phyloP scores from a whole-genome alignment of 2,888 invertebrate genomes.

The Melanchra persicariae region DNA sequence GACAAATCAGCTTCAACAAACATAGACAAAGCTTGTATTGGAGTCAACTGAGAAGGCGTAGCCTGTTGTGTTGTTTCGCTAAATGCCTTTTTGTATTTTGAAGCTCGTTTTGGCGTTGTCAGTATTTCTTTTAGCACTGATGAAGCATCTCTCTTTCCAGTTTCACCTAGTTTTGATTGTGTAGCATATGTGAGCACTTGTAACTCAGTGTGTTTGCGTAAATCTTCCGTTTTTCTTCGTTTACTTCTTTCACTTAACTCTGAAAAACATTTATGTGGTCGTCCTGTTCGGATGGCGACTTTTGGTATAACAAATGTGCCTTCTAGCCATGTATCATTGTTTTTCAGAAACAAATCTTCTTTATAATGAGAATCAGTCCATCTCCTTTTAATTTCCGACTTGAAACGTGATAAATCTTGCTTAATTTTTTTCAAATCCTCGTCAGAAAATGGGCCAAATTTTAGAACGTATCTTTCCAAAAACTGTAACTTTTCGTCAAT shows the following conservation, averaged over 20 bases:
- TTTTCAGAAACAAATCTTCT: neutral
- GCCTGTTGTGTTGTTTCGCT: conserved; percentile 6
- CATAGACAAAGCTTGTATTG: conserved; percentile 14
- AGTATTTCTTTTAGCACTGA: conserved; percentile 38
- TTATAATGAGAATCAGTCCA: neutral
- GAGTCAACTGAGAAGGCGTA: conserved; percentile 11
- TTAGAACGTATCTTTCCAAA: conserved; percentile 1
- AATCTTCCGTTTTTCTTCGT: conserved; percentile 49
- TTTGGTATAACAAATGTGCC: conserved; percentile 14
- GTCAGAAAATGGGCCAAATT: conserved; percentile 5
- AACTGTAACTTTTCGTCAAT: conserved; percentile 2
- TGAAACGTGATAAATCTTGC: conserved; percentile 7
- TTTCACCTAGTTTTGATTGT: conserved; percentile 27
- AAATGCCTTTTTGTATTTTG: neutral
- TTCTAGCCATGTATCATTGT: conserved; percentile 19
- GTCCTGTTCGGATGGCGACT: conserved; percentile 25
- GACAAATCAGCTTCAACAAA: conserved; percentile 34
- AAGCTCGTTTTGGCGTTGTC: conserved; percentile 28
- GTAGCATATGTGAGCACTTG: conserved; percentile 38
- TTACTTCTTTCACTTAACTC: conserved; percentile 52
- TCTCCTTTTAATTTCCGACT: conserved; percentile 11
- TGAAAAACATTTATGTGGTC: conserved; percentile 30
- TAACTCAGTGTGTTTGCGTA: conserved; percentile 23
- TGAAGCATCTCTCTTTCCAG: conserved; percentile 46
- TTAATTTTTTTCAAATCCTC: conserved; percentile 9